Evolutionary conservation across 2,888 invertebrate species (phyloP).

Genomic region (Pammene aurita): DNA sequence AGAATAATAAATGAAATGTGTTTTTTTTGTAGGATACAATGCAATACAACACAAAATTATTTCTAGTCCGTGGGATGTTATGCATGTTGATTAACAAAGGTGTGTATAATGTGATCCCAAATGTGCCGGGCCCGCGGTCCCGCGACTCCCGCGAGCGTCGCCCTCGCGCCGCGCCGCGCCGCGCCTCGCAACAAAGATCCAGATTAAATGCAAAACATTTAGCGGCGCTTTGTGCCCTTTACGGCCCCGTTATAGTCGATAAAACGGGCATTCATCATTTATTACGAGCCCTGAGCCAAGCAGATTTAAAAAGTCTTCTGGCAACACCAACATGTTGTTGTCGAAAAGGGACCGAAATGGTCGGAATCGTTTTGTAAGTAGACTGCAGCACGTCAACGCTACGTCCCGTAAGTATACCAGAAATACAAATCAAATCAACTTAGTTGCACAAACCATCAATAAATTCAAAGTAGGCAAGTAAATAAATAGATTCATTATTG

Average conservation of each 20-base stretch:
- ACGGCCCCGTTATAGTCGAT: conserved; percentile 68
- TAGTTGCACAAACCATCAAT: too few relatives aligned
- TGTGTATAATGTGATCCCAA: too few relatives aligned
- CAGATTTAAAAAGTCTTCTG: background rate
- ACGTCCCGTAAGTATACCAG: too few relatives aligned
- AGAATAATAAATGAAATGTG: too few relatives aligned
- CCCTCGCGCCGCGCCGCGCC: background rate
- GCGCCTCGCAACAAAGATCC: conserved; percentile 32
- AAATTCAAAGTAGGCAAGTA: background rate
- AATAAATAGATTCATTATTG: conserved; percentile 2
- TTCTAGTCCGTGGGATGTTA: too few relatives aligned
- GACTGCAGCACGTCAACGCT: too few relatives aligned
- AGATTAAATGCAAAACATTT: conserved; percentile 41
- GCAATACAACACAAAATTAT: too few relatives aligned
- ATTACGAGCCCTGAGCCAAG: conserved; percentile 12
- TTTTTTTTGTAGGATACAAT: too few relatives aligned
- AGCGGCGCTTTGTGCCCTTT: conserved; percentile 49
- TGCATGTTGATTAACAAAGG: too few relatives aligned
- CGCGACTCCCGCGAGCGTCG: background rate
- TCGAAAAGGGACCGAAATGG: too few relatives aligned
- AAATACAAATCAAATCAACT: too few relatives aligned
- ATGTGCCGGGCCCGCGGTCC: background rate
- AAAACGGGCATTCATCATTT: conserved; percentile 53
- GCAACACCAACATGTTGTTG: background rate
- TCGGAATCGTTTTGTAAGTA: too few relatives aligned